These are phyloP conservation scores for Lasioglossum calceatum DNA, from an alignment of 2,888 invertebrate genomes.

Conservation along the genomic window DNA sequence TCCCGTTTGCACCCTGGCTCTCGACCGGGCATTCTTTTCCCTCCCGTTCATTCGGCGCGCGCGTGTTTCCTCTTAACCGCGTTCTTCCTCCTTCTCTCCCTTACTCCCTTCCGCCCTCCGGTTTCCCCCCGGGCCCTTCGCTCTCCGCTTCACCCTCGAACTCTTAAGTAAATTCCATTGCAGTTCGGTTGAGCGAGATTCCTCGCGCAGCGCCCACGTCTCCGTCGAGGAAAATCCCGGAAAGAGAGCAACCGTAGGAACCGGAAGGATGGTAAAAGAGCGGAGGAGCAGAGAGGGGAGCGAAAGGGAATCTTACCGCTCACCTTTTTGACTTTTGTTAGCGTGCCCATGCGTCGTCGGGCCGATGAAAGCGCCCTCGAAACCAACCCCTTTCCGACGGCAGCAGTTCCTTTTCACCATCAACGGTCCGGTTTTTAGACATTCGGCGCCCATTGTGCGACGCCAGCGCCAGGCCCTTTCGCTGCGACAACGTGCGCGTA, in stretches of 20 bases:
- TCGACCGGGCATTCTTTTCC: conserved; percentile 14
- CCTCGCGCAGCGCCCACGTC: conserved; percentile 39
- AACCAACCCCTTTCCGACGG: conserved; percentile 39
- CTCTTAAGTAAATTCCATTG: conserved; percentile 64
- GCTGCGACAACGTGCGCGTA: conserved; percentile 36
- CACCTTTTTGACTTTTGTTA: conserved; percentile 56
- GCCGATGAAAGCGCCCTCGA: conserved; percentile 47
- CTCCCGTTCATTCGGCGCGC: background rate
- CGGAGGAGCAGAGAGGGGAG: background rate
- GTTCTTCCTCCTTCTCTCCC: background rate
- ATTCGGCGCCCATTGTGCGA: conserved; percentile 47
- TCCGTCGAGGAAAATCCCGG: conserved; percentile 43
- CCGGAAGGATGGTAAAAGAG: conserved; percentile 30
- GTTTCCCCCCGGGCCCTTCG: background rate
- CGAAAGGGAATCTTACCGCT: conserved; percentile 40
- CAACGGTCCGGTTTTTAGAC: conserved; percentile 47
- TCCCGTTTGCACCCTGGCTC: background rate
- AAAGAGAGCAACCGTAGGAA: conserved; percentile 38
- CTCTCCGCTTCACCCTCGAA: conserved; percentile 31
- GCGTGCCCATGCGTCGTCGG: conserved; percentile 47
- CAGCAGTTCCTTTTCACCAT: conserved; percentile 37
- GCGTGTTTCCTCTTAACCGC: conserved; percentile 2
- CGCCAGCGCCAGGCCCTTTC: conserved; percentile 12
- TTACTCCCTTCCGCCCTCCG: background rate
- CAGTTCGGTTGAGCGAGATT: conserved; percentile 56